phyloP scores from a whole-genome alignment of 92 coral and sea anemone genomes.

The Umimayanthus chanpuru region DNA sequence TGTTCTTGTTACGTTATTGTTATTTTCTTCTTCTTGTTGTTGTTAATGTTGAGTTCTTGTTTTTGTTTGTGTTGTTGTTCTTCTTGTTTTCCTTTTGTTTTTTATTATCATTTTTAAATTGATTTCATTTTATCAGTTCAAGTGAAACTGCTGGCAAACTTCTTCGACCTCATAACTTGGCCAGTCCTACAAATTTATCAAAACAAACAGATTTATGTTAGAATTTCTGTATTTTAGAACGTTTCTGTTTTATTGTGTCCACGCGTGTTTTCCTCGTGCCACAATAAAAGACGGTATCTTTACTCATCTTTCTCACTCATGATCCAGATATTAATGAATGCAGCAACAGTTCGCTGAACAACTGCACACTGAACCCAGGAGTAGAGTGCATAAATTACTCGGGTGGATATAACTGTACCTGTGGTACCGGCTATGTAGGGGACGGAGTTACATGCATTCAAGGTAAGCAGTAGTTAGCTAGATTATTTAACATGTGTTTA shows the following conservation, averaged over 20 bases:
- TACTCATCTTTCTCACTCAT: too few species aligned
- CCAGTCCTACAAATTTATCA: too few species aligned
- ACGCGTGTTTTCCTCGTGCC: too few species aligned
- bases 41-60: background rate
- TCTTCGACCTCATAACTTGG: too few species aligned
- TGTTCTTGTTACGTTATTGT: too few species aligned
- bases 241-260: too few species aligned
- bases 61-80: background rate
- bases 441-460: background rate
- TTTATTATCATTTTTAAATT: background rate
- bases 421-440: conserved; percentile 9
- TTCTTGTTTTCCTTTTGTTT: background rate
- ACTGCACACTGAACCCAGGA: conserved; percentile 22
- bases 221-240: too few species aligned
- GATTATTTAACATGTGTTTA: background rate
- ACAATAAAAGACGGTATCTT: too few species aligned
- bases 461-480: background rate
- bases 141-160: too few species aligned
- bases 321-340: conserved; percentile 22
- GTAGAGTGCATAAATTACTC: conserved; percentile 7
- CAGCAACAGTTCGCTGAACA: conserved; percentile 27
- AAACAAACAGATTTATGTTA: too few species aligned
- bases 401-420: conserved; percentile 30
- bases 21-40: background rate
- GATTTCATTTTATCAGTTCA: background rate